These are phyloP conservation scores for Ooceraea biroi DNA, from an alignment of 1,140 invertebrate species.

Conservation along the genomic window DNA sequence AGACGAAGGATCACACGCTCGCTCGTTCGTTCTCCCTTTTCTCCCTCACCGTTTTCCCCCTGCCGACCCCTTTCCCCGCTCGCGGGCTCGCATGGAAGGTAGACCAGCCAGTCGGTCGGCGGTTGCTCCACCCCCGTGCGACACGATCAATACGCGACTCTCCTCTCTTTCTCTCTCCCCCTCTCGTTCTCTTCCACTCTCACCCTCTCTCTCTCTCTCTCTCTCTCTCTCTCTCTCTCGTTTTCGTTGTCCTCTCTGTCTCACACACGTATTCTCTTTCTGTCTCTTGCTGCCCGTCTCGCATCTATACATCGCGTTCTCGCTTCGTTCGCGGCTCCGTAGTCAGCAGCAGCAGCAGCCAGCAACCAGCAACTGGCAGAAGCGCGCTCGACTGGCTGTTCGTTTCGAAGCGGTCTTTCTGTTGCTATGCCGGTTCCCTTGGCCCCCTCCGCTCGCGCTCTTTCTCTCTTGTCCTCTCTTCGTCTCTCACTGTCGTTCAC, in stretches of 20 bases:
- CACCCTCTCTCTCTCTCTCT: slow-evolving; percentile 61
- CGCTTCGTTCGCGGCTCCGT: slow-evolving; percentile 62
- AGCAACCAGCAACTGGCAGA: slow-evolving; percentile 70
- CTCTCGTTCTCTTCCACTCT: slow-evolving; percentile 58
- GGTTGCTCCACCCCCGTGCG: slow-evolving; percentile 84
- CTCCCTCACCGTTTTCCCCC: slow-evolving; percentile 61
- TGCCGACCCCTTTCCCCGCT: slow-evolving; percentile 59
- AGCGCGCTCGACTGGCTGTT: slow-evolving; percentile 76
- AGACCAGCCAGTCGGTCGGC: slow-evolving; percentile 82
- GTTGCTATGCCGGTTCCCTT: slow-evolving; percentile 84
- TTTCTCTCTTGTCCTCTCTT: slow-evolving; percentile 47
- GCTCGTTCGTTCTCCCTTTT: slow-evolving; percentile 46
- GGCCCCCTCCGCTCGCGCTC: slow-evolving; percentile 57
- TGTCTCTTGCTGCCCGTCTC: slow-evolving; percentile 52
- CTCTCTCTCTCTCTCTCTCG: slow-evolving; percentile 46
- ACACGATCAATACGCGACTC: slow-evolving; percentile 84
- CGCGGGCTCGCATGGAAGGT: slow-evolving; percentile 77
- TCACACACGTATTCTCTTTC: slow-evolving; percentile 18
- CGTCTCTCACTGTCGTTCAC: slow-evolving; percentile 29
- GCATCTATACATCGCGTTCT: slow-evolving; percentile 47
- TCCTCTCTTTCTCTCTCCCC: slow-evolving; percentile 69
- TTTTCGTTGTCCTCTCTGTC: slow-evolving; percentile 27
- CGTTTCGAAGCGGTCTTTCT: slow-evolving; percentile 84
- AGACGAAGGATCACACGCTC: slow-evolving; percentile 35
- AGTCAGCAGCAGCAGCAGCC: slow-evolving; percentile 74